Conservation (phyloP, 2,888 invertebrate genomes). For the Drosophila kuntzei region DNA sequence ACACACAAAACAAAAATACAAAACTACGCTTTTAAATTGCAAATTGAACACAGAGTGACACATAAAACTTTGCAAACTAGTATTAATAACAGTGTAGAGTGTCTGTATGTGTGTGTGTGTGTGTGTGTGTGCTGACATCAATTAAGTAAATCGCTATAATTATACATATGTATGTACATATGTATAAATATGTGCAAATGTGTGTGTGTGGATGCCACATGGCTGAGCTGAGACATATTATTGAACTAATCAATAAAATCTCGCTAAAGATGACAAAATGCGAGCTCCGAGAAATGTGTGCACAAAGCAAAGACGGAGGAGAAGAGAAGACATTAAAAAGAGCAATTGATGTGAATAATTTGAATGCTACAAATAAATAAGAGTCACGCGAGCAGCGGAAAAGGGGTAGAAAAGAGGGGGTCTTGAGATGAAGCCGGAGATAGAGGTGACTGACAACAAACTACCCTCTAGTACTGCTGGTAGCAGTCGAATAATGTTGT, state of each 20-base stretch:
- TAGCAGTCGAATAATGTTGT: too few relatives aligned
- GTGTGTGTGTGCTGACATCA: constrained; percentile 66
- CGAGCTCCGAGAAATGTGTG: constrained; percentile 27
- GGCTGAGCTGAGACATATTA: constrained; percentile 33
- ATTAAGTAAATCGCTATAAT: constrained; percentile 76
- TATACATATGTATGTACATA: constrained; percentile 29
- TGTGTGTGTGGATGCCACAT: constrained; percentile 19
- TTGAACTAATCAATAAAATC: constrained; percentile 82
- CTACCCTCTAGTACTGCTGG: too few relatives aligned
- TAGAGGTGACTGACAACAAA: constrained; percentile 40
- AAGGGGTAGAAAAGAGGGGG: constrained; percentile 2
- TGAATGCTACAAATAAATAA: constrained; percentile 60
- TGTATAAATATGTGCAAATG: not conserved
- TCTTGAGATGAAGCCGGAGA: constrained; percentile 2
- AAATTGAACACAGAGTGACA: constrained; percentile 63
- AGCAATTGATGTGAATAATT: constrained; percentile 56
- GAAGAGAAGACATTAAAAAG: constrained; percentile 31
- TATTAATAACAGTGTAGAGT: constrained; percentile 61
- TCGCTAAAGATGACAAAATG: constrained; percentile 69
- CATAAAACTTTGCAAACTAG: constrained; percentile 48
- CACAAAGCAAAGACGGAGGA: constrained; percentile 31
- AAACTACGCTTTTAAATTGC: constrained; percentile 58
- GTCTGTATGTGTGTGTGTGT: constrained; percentile 4
- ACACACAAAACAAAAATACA: constrained; percentile 13
- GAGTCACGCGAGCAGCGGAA: constrained; percentile 57